A percentile compares a stretch with the other conserved stretches of the same genome.
Conservation (phyloP, 2,888 invertebrate genomes). For the Heliconius charithonia region DNA sequence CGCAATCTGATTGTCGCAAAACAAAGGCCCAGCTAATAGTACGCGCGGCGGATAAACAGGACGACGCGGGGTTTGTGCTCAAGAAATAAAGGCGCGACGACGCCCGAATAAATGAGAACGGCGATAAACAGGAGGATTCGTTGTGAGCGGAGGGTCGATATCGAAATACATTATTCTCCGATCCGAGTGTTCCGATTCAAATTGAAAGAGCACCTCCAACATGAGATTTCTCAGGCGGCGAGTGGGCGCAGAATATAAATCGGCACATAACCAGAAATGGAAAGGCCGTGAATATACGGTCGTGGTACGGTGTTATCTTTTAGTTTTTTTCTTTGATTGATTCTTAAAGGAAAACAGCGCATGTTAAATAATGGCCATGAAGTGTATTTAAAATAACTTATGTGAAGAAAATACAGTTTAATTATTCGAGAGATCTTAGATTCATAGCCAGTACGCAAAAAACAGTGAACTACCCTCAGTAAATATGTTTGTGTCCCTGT, state of each 20-base stretch:
- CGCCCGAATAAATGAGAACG: constrained; percentile 82
- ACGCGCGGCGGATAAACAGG: constrained; percentile 76
- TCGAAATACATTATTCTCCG: constrained; percentile 84
- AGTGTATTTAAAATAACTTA: not conserved
- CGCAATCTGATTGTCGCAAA: constrained; percentile 76
- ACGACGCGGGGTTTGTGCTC: constrained; percentile 76
- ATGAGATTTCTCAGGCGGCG: constrained; percentile 83
- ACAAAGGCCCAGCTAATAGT: constrained; percentile 79
- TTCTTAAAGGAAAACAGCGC: not conserved
- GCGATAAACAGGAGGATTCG: constrained; percentile 83
- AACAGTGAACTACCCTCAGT: constrained; percentile 39
- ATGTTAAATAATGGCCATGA: not conserved
- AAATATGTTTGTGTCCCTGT: constrained; percentile 45
- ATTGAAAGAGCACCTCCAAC: constrained; percentile 84
- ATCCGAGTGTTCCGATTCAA: constrained; percentile 84
- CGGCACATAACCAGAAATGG: constrained; percentile 82
- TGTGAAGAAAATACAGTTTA: not conserved
- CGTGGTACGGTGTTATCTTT: constrained; percentile 68
- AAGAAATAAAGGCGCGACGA: constrained; percentile 83
- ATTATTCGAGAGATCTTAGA: not conserved
- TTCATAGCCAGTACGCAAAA: constrained; percentile 30
- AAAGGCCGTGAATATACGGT: constrained; percentile 80
- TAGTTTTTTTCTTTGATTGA: constrained; percentile 29
- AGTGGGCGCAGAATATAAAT: constrained; percentile 84
- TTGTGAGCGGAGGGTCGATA: constrained; percentile 80